A percentile compares a stretch with the other conserved stretches of the same genome.
Evolutionary conservation across 2,888 invertebrate genomes (phyloP).

Genomic region (Amphipyra tragopoginis): DNA sequence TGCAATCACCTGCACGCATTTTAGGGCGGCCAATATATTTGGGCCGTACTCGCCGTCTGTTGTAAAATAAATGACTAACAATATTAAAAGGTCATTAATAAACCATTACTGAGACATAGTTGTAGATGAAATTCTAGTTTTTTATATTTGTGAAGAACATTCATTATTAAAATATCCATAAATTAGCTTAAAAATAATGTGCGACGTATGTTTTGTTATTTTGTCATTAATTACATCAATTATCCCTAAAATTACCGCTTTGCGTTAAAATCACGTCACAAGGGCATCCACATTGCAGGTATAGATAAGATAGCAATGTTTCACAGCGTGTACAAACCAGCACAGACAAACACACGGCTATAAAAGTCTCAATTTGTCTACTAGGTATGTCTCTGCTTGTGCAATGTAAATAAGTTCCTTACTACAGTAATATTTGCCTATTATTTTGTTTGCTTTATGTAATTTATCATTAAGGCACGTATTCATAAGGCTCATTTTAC

Average conservation of each 20-base stretch:
- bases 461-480: background rate
- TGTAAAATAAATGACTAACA: slow-evolving; percentile 8
- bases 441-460: slow-evolving; percentile 12
- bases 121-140: background rate
- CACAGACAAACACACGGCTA: slow-evolving; percentile 28
- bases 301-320: slow-evolving; percentile 39
- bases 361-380: slow-evolving; percentile 6
- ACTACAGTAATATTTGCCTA: slow-evolving; percentile 29
- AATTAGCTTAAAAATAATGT: too few species aligned
- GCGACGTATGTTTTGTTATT: too few species aligned
- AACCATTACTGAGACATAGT: slow-evolving; percentile 41
- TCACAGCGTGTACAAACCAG: slow-evolving; percentile 20
- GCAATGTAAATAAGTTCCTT: slow-evolving; percentile 26
- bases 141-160: background rate
- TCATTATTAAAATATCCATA: too few species aligned
- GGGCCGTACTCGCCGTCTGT: background rate
- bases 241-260: slow-evolving; percentile 9
- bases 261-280: slow-evolving; percentile 25
- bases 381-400: slow-evolving; percentile 10
- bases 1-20: too few species aligned
- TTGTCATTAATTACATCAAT: background rate
- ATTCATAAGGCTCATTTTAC: too few species aligned
- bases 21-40: too few species aligned
- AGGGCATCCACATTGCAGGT: slow-evolving; percentile 26
- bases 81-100: slow-evolving; percentile 41